Evolutionary conservation across 2,797 vertebrate species (phyloP), one percentile per base, ranked within the genome.

Genomic region (Diplodus sargus): DNA sequence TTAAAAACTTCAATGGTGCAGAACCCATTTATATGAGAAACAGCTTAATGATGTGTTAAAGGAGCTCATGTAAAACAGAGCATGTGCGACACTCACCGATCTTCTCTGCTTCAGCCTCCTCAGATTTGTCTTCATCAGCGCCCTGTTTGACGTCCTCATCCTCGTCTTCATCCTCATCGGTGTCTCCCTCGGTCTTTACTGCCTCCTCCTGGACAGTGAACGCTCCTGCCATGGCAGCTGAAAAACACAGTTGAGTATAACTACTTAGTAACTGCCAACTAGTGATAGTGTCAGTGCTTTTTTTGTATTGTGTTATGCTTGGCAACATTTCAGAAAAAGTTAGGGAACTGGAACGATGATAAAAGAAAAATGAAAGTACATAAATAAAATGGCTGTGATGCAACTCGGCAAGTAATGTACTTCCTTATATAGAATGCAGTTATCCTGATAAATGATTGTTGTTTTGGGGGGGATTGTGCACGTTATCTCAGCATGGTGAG

Each of bases 141-240:
- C 75, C 81, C 49, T 88, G 69, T 53, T 59, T 10, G 42, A 65
- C 5, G 10, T 83, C 87, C 22, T 85, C 79, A 2, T 80, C 85
- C 13, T 76, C 82, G 0, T 82, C 86, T 5, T 88, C 82, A 2
- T 80, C 85, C 13, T 76, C 82, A 0, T 76, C 57, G 0, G 25
- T 58, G 17, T 86, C 88, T 65, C 17, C 82, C 13, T 87, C 83
- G 2, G 82, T 70, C 84, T 91, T 42, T 68, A 59, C 63, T 58
- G 72, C 90, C 83, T 76, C 91, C 85, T 92, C 54, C 73, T 92
- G 89, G 84, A 70, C 79, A 12, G 60, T 54, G 4, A 82, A 0
- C 1, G 82, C 77, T 12, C 56, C 87, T 90, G 84, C 87, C 85
- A 76, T 5, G 0, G 84, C 0, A 49, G 74, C 88, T 90, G 3